Base-by-base conservation (phyloP, 2,113 vertebrate species). In the Chionomys nivalis region DNA sequence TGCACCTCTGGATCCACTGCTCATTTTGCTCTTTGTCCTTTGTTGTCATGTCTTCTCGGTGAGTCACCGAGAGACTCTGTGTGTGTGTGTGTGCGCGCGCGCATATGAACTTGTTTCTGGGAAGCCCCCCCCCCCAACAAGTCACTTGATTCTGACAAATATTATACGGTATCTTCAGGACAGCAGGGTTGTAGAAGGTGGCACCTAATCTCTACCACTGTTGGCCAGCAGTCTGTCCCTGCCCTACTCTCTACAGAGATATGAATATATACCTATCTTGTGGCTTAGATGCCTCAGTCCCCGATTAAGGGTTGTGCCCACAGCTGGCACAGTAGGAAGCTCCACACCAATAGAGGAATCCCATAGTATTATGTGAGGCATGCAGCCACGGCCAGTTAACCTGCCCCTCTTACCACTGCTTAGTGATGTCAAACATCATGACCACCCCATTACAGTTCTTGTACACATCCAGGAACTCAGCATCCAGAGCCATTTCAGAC, bases 341-440 rank as follows among this genome's bases (percentile, higher is more conserved):
- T 5, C 0, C 5, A 66, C 24, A 3, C 5, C 7, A 2, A 12
- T 7, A 14, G 23, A 0, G 65, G 39, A 72, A 63, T 39, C 52
- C 10, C 7, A 2, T 3, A 4, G 49, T 7, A 14, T 28, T 16
- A 33, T 16, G 7, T 33, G 36, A 77, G 47, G 0, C 0, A 1
- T 81, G 66, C 44, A 31, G 52, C 5, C 61, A 0, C 0, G 52
- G 14, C 17, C 1, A 6, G 39, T 28, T 2, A 17, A 17, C 61
- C n/a, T n/a, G 65, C 7, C 65, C 44, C 61, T 68, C 99, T 98
- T 97, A 99, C 99, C 99, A 99, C 97, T 99, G 99, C 95, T 99
- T 99, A 97, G 99, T 99, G 96, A 99, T 99, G 98, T 99, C 99
- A 88, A 99, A 99, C 99, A 99, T 99, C 99, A 99, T 99, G 98